A percentile compares a stretch with the other conserved stretches of the same genome.
phyloP scores from a whole-genome alignment of 2,113 vertebrate genomes.

The Cyprinodon variegatus region DNA sequence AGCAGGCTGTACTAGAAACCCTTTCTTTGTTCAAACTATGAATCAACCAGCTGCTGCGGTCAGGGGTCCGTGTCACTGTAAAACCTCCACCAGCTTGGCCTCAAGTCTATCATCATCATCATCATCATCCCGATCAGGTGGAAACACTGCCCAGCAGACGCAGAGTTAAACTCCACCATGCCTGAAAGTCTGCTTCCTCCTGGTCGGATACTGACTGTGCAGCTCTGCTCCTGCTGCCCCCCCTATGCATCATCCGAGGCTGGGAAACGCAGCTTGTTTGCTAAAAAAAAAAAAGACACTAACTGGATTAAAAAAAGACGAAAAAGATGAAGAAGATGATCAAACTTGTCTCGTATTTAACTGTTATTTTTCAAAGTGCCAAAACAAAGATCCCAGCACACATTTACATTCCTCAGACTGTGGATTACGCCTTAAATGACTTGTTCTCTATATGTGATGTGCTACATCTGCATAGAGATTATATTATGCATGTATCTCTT shows the following conservation, averaged over 20 bases:
- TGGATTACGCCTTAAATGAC: conserved; percentile 46
- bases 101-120: not conserved
- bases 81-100: not conserved
- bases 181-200: conserved; percentile 14
- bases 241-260: conserved; percentile 56
- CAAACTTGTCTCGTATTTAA: conserved; percentile 1
- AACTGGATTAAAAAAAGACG: conserved; percentile 3
- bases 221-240: not conserved
- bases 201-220: not conserved
- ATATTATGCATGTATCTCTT: not conserved
- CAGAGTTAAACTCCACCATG: conserved; percentile 8
- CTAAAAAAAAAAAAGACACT: conserved; percentile 29
- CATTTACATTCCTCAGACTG: conserved; percentile 35
- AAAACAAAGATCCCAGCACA: conserved; percentile 29
- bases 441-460: conserved; percentile 24
- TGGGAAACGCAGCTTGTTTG: conserved; percentile 22
- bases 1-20: not conserved
- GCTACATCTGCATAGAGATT: not conserved
- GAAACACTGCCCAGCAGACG: not conserved
- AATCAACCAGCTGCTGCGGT: not conserved
- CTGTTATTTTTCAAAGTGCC: conserved; percentile 54
- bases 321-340: conserved; percentile 12
- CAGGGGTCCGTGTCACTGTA: too few species aligned
- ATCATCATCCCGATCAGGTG: not conserved
- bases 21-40: not conserved